phyloP scores from a whole-genome alignment of 2,888 invertebrate species.

The Agriopis aurantiaria region DNA sequence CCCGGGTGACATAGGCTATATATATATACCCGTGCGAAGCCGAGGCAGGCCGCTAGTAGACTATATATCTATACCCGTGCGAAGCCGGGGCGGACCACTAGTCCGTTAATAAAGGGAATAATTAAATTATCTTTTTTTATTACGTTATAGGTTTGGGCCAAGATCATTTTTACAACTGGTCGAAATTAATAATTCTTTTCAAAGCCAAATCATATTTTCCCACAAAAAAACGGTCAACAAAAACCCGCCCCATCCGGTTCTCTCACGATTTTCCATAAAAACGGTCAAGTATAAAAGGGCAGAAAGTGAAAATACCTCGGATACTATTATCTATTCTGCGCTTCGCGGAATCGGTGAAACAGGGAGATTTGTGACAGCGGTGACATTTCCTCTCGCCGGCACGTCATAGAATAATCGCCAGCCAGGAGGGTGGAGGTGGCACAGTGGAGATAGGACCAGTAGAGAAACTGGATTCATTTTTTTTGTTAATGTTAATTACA shows the following conservation, averaged over 20 bases:
- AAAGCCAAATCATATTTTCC: slow-evolving; percentile 36
- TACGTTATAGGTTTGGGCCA: too few species aligned
- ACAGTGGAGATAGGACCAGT: slow-evolving; percentile 1
- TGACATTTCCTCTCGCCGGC: slow-evolving; percentile 24
- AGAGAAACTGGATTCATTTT: neutral
- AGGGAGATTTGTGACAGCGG: slow-evolving; percentile 29
- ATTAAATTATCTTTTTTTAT: too few species aligned
- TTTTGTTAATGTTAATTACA: too few species aligned
- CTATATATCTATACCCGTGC: too few species aligned
- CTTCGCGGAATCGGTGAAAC: slow-evolving; percentile 21
- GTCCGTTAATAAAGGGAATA: too few species aligned
- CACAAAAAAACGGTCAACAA: neutral
- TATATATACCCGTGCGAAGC: too few species aligned
- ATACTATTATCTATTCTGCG: slow-evolving; percentile 7
- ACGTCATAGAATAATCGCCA: slow-evolving; percentile 29
- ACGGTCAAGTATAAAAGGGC: slow-evolving; percentile 24
- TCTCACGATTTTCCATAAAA: slow-evolving; percentile 16
- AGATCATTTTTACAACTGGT: too few species aligned
- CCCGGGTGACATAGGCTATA: too few species aligned
- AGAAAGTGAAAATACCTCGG: slow-evolving; percentile 16
- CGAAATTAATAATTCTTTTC: neutral
- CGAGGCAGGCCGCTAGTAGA: too few species aligned
- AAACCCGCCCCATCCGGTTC: slow-evolving; percentile 11
- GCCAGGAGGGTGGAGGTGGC: slow-evolving; percentile 7
- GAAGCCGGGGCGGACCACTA: too few species aligned